phyloP scores from a whole-genome alignment of 2,113 vertebrate genomes.

The Empidonax traillii region DNA sequence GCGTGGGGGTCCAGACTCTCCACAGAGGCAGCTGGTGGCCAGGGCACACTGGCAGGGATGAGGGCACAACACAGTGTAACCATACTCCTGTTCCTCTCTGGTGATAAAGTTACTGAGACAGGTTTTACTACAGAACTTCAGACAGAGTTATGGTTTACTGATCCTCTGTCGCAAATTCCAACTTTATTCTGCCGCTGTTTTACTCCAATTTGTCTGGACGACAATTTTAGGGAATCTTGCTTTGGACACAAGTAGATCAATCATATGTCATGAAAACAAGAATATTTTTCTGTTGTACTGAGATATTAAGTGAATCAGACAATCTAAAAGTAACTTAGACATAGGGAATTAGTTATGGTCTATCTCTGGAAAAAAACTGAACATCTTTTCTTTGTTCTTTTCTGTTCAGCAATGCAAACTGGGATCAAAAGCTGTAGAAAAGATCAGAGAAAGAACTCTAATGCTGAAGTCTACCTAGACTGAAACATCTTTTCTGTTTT shows the following conservation, averaged over 20 bases:
- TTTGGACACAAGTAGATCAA: neutral
- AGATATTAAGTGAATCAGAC: neutral
- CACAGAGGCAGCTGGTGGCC: neutral
- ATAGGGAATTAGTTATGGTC: neutral
- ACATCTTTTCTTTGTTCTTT: neutral
- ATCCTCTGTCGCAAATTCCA: neutral
- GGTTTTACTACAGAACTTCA: neutral
- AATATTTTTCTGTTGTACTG: neutral
- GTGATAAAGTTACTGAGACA: neutral
- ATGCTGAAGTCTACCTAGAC: neutral
- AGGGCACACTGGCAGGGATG: neutral
- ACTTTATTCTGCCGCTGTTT: neutral
- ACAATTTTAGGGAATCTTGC: neutral
- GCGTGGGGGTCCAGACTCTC: neutral
- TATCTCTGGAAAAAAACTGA: neutral
- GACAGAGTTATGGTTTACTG: neutral
- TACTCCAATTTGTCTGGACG: neutral
- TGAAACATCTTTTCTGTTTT: neutral
- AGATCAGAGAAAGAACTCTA: neutral
- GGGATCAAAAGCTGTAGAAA: neutral
- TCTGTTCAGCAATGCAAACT: neutral
- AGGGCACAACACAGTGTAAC: neutral
- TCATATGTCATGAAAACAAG: neutral
- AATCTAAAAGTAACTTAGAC: neutral
- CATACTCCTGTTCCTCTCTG: neutral